Evolutionary conservation across 2,113 vertebrate genomes (phyloP), one percentile per base, ranked within the genome.

Genomic region (Euleptes europaea): DNA sequence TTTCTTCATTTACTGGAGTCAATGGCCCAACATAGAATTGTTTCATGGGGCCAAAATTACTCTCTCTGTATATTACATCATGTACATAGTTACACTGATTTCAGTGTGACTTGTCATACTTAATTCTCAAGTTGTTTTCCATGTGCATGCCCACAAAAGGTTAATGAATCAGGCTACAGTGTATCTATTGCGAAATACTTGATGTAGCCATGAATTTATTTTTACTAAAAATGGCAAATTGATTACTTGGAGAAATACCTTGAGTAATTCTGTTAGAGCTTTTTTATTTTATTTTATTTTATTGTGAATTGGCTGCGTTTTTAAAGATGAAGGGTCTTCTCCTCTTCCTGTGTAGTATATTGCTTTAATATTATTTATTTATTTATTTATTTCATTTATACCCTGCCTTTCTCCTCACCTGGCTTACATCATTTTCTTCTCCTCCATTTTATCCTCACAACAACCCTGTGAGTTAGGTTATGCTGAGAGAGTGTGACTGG

Each of bases 301-400:
- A 47, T 74, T 86, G 89, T n/a, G 42, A 81, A 21, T 84, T 84
- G 78, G 71, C 65, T 86, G 85, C 13, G 40, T 89, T 89, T 85
- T 17, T 74, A 82, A 77, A 76, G 5, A 28, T n/a, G 9, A 3
- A 47, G 2, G 0, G 65, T 83, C 82, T 84, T 83, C 8, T 80
- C 35, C 54, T 2, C 83, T 88, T 75, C 2, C 15, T 83, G 3
- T 14, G 63, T 69, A 35, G 42, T 35, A 47, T 14, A 26, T 23
- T 67, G 21, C 28, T 81, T 72, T 9, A 49, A 49, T 49, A 49
- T 49, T 49, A 49, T 49, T 49, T 49, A 49, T 9, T 44, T 44
- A 44, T n/a, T n/a, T n/a, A 44, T 44, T 44, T 9, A 49, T 49
- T n/a, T 49, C 9, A 49, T 49, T 49, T 49, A 49, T 49, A 49